Conservation (phyloP, 53 echinoderm and acorn worm genomes). For the Temnopleurus reevesii region DNA sequence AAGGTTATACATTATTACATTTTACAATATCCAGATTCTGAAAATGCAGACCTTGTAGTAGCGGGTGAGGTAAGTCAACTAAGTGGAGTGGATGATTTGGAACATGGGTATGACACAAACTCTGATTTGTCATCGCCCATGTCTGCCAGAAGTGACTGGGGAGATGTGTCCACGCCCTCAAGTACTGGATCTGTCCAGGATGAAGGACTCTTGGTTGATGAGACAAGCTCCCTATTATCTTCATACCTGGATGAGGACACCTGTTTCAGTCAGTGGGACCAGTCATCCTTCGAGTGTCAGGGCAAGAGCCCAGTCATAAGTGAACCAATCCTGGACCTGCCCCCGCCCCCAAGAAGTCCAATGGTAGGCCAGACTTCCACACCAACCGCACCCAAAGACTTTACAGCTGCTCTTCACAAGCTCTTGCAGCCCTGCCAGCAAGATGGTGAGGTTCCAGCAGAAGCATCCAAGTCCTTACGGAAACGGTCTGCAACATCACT, state of each 20-base stretch:
- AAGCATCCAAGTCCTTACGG: slow-evolving; percentile 53
- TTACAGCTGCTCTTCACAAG: slow-evolving; percentile 40
- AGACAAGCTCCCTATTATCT: slow-evolving; percentile 82
- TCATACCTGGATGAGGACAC: slow-evolving; percentile 69
- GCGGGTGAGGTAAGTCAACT: slow-evolving; percentile 52
- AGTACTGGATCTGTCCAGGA: slow-evolving; percentile 34
- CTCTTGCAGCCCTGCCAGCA: slow-evolving; percentile 36
- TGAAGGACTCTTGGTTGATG: slow-evolving; percentile 43
- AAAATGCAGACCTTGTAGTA: slow-evolving; percentile 51
- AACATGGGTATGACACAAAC: slow-evolving; percentile 61
- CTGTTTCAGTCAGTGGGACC: slow-evolving; percentile 45
- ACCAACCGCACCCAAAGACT: slow-evolving; percentile 24
- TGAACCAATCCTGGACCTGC: slow-evolving; percentile 17
- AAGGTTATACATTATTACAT: slow-evolving; percentile 58
- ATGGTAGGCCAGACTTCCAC: slow-evolving; percentile 38
- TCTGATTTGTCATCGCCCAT: slow-evolving; percentile 50
- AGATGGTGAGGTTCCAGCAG: background rate
- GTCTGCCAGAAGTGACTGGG: slow-evolving; percentile 55
- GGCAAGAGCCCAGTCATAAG: slow-evolving; percentile 25
- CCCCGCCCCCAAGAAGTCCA: slow-evolving; percentile 50
- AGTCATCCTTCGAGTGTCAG: slow-evolving; percentile 1
- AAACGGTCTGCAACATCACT: slow-evolving; percentile 41
- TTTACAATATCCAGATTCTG: slow-evolving; percentile 58
- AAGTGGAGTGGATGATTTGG: slow-evolving; percentile 53
- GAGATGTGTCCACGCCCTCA: slow-evolving; percentile 36